Evolutionary conservation across 2,113 vertebrate species (phyloP), one percentile per base, ranked within the genome.

Genomic region (Sphyrna mokarran): DNA sequence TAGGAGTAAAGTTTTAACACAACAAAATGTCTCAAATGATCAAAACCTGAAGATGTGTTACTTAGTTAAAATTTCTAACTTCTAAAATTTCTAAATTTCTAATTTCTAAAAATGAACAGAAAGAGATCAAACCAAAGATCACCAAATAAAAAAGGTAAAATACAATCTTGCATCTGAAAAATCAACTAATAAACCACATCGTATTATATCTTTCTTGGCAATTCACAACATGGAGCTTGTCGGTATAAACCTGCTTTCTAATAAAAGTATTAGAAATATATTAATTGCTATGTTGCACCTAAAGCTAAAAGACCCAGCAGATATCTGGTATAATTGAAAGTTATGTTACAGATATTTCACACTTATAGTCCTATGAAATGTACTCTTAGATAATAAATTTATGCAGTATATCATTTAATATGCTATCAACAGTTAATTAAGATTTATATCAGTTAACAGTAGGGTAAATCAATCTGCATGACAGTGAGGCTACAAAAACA

Each of bases 231-330:
- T 76, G 72, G 72, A 33, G 72, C 29, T 76, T 13, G 54, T 58
- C 48, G 68, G 33, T 37, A 13, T 18, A 93, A 66, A 66, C 33
- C 58, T 93, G 61, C 89, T 66, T 93, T 93, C 63, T 22, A 93
- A 66, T 66, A 37, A 40, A 93, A 93, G 86, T 89, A 54, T 89
- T 58, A 33, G 48, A 89, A 91, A 93, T 33, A 66, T 68, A 93
- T 66, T 66, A 93, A 93, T 93, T 93, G n/a, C 16, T 93, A 33
- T 63, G 89, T 22, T 89, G 61, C 33, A 93, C 8, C 61, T 93
- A 66, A 37, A 37, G 61, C 33, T 66, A 66, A 93, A 66, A 37
- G 48, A 93, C 61, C 61, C 89, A 66, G 61, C 58, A 37, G 89
- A 33, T 37, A 68, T 37, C 26, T 3, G n/a, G 61, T 93, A 18